Base-by-base conservation (phyloP, 1,140 invertebrate species). In the Anthonomus grandis region DNA sequence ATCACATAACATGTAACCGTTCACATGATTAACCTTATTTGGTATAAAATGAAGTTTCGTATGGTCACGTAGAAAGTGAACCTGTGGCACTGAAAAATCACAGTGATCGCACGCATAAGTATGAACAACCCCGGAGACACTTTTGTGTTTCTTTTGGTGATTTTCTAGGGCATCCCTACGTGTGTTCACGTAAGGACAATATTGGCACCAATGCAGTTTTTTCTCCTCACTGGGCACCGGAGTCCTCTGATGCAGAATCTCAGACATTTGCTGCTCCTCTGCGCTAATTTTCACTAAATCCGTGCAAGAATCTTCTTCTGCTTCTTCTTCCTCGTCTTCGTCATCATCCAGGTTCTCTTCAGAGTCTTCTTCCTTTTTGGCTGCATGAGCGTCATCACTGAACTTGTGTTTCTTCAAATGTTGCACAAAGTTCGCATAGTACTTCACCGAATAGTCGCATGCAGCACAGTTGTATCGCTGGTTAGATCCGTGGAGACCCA, bases 401-500 rank as follows among this genome's bases (percentile, higher is more conserved):
- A 80, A 82, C 64, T 84, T 80, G 72, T 92, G 90, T 66, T 90
- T 87, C 37, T 83, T 83, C 65, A 86, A 74, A 66, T 92, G 90
- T 67, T 91, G 89, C 12, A 85, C 80, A 63, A 87, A 89, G 73
- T 90, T 91, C 0, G 88, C 87, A 60, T 87, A 89, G 71, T 89
- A 90, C 62, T 88, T 90, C 0, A 93, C 91, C 1, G 90, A 89
- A 72, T 94, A 95, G 74, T 94, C 91, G 71, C 92, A 95, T 4
- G 83, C 80, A 56, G 88, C 83, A 75, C 92, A 95, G 55, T 83
- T 86, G 71, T 90, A 93, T 56, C 85, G 81, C 71, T 91, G 88
- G 60, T 87, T 86, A 0, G 89, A 87, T 5, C 90, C 90, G 70
- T 95, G 92, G 2, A 94, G 72, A 4, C 84, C 84, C 57, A 91